Conservation (phyloP, 92 coral and sea anemone species). For the Actinernus sp. region DNA sequence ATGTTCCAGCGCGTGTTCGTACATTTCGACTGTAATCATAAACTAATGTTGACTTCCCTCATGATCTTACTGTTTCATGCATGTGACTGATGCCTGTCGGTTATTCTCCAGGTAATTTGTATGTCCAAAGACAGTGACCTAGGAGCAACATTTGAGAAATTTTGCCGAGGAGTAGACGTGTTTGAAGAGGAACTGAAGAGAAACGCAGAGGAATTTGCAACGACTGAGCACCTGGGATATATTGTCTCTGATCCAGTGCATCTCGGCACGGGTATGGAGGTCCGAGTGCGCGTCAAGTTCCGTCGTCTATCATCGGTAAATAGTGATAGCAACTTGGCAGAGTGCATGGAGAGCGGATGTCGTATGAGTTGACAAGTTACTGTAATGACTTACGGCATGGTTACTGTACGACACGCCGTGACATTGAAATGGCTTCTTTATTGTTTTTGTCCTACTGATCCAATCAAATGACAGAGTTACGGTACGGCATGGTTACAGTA, state of each 20-base stretch:
- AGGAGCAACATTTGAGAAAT: conserved; percentile 45
- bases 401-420: too few relatives aligned
- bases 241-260: conserved; percentile 81
- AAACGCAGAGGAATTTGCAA: conserved; percentile 69
- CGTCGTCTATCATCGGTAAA: conserved; percentile 75
- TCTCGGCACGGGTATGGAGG: conserved; percentile 75
- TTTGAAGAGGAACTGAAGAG: conserved; percentile 62
- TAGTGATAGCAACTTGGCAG: not conserved
- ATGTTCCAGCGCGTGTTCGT: too few relatives aligned
- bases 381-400: too few relatives aligned
- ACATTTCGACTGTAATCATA: too few relatives aligned
- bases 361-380: too few relatives aligned
- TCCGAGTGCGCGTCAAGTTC: conserved; percentile 58
- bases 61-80: not conserved
- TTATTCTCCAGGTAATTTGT: conserved; percentile 7
- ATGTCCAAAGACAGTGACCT: conserved; percentile 47
- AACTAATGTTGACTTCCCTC: not conserved
- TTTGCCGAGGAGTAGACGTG: conserved; percentile 58
- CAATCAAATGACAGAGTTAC: too few relatives aligned
- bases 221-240: conserved; percentile 78
- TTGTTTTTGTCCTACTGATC: too few relatives aligned
- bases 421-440: too few relatives aligned
- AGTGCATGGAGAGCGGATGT: too few relatives aligned
- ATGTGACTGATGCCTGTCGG: too few relatives aligned
- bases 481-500: too few relatives aligned